Base-by-base conservation (phyloP, 2,113 vertebrate species). In the Fukomys damarensis region DNA sequence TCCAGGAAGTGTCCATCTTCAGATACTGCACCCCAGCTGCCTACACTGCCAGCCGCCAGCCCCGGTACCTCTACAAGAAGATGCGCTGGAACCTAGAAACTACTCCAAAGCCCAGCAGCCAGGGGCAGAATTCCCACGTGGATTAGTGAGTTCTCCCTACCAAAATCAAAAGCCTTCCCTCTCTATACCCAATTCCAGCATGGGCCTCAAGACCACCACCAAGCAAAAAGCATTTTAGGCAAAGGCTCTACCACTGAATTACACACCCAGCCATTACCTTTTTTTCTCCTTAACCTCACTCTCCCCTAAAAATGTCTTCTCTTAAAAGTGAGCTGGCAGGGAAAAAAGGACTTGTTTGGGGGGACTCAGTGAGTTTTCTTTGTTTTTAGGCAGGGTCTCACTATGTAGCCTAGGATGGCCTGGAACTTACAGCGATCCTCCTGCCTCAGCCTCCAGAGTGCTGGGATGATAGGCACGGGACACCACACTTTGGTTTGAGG, bases 81-180 rank as follows among this genome's bases (percentile, higher is more conserved):
- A 99, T 99, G 98, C 99, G 99, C 56, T 99, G 99, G 99, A 99
- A 99, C 16, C 98, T 99, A 82, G 98, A 98, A 87, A 95, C 86
- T 61, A 93, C 89, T 38, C 86, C 92, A 35, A 59, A 68, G 43
- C 90, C 54, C 41, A 49, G 41, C 19, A 28, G 93, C 88, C 49
- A 46, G 5, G 96, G 86, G 46, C 95, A 95, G 86, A 86, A 83
- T 19, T 5, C 89, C 66, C 94, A 54, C 13, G 98, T 98, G 76
- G 98, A 99, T 54, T 99, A 99, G 99, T 99, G 98, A 99, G 99
- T 99, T 20, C 46, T 30, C 82, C 84, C 76, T 26, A 32, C 54
- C 86, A 70, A 70, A 96, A 87, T 59, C 59, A 82, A 87, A 96
- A 24, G 74, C 41, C 74, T 65, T 28, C 49, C 81, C 43, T 43